Evolutionary conservation across 2,888 invertebrate genomes (phyloP), one percentile per base, ranked within the genome.

Genomic region (Tenthredo scrophulariae): DNA sequence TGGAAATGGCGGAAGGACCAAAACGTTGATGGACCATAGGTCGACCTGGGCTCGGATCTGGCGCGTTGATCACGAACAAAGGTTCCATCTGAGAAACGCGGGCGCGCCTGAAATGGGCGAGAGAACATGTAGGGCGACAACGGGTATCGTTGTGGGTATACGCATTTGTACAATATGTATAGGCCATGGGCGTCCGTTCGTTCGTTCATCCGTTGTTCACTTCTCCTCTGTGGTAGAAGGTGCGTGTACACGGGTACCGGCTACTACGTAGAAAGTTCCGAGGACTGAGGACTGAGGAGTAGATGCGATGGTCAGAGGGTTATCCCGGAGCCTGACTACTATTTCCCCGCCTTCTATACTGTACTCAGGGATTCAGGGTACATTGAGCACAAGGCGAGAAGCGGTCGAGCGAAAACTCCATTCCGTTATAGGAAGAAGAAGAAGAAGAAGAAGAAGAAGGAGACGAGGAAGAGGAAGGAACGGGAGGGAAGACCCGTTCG

Each of bases 351-450:
- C 37, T 85, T 70, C 83, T 62, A 26, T 62, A 84, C 85, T 79
- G 85, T 87, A 88, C 88, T 88, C 88, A 88, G 87, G 88, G 87
- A 88, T 88, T 88, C 89, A 89, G 88, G 89, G 87, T 89, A 89
- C 88, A 89, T 89, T 89, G 87, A 88, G 84, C 87, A 87, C 85
- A 87, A 85, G 82, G 86, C 79, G 84, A 82, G 86, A 86, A 84
- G 87, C 87, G 88, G 85, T 88, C 88, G 85, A 88, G 88, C 88
- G 86, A 88, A 89, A 89, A 89, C 88, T 88, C 87, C 86, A 89
- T 88, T 88, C 88, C 86, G 85, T 87, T 80, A 74, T 74, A 77
- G 77, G 54, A 77, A 54, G 77, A 43, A 74, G 43, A 43, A 74
- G 43, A 33, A 70, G 22, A 29, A 26, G 3, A 5, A 29, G 22